phyloP scores from a whole-genome alignment of 92 coral and sea anemone species.

The Palythoa grandis region DNA sequence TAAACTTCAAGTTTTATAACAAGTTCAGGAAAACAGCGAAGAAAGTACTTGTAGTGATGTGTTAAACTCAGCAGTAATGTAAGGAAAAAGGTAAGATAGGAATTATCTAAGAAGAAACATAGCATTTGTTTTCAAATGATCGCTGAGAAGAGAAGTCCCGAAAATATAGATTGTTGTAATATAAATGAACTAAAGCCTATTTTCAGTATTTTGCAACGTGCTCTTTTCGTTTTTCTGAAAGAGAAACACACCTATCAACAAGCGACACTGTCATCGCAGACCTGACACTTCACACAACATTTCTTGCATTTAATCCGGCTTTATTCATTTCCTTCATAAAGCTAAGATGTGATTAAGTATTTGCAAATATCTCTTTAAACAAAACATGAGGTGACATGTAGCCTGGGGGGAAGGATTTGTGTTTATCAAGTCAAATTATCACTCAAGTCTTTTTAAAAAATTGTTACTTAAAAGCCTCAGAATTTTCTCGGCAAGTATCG shows the following conservation, averaged over 20 bases:
- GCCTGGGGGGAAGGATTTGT: conserved; percentile 27
- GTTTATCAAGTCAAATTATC: conserved; percentile 29
- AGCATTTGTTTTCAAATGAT: neutral
- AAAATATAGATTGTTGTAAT: conserved; percentile 9
- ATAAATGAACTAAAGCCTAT: neutral
- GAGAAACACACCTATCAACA: neutral
- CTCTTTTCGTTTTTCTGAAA: neutral
- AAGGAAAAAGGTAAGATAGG: no score
- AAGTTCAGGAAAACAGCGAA: no score
- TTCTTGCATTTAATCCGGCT: conserved; percentile 34
- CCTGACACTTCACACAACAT: conserved; percentile 25
- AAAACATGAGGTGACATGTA: conserved; percentile 29
- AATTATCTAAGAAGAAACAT: no score
- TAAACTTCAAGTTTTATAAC: no score
- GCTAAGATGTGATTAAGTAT: conserved; percentile 34
- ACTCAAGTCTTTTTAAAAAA: conserved; percentile 1
- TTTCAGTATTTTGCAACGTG: neutral
- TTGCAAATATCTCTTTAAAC: conserved; percentile 36
- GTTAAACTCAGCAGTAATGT: no score
- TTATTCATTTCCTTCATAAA: conserved; percentile 39
- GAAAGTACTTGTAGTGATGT: no score
- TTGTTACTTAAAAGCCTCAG: neutral
- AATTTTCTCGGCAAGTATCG: neutral
- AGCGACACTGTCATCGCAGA: neutral
- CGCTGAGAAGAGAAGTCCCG: neutral